Conservation (phyloP, 1,140 invertebrate genomes). For the Dendroctonus ponderosae region DNA sequence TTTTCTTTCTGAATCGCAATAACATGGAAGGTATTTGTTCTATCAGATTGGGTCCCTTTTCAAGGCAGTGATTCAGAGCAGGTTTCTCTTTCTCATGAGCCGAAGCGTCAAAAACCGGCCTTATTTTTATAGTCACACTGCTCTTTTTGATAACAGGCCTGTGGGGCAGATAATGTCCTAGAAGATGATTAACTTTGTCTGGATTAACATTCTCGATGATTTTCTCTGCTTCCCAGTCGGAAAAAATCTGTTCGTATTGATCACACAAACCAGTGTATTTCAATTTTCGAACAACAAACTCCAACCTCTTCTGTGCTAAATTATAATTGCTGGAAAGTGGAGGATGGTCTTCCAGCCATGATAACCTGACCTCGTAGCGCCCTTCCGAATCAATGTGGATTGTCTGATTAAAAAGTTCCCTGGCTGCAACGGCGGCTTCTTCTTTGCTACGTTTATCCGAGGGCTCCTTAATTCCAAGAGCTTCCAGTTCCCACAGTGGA, state of each 20-base stretch:
- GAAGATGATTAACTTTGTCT: neutral
- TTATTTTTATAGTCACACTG: too few relatives aligned
- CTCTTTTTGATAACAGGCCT: too few relatives aligned
- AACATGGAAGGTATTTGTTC: too few relatives aligned
- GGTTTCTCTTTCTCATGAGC: too few relatives aligned
- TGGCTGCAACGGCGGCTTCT: neutral
- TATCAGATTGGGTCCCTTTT: too few relatives aligned
- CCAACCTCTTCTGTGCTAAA: constrained; percentile 24
- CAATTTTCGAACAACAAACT: constrained; percentile 13
- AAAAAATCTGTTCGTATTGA: constrained; percentile 22
- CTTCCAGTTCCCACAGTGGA: constrained; percentile 7
- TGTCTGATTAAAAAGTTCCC: constrained; percentile 15
- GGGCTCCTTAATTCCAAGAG: constrained; percentile 1
- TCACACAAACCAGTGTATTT: constrained; percentile 7
- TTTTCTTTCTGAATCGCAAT: too few relatives aligned
- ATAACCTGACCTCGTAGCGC: constrained; percentile 16
- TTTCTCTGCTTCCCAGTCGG: constrained; percentile 33
- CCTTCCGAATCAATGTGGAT: constrained; percentile 9
- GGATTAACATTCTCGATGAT: constrained; percentile 31
- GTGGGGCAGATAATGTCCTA: constrained; percentile 36
- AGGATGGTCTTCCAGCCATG: constrained; percentile 2
- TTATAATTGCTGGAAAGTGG: constrained; percentile 4
- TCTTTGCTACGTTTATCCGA: neutral
- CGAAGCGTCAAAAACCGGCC: too few relatives aligned
- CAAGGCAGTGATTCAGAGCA: too few relatives aligned